Conservation (phyloP, 2,888 invertebrate genomes). For the Epistrophella euchroma region DNA sequence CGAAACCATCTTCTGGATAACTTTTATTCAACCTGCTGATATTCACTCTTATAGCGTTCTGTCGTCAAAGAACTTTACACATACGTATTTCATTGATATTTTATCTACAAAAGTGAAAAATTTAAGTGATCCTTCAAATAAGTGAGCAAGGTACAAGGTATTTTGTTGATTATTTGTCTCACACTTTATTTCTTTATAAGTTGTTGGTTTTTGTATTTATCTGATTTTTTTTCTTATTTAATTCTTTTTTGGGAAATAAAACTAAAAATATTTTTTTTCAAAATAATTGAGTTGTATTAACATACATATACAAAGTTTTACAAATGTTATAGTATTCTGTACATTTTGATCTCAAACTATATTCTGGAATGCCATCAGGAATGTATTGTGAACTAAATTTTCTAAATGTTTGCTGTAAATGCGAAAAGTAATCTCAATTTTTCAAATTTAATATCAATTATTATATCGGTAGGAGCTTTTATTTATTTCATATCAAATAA, state of each 20-base stretch:
- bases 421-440: too few relatives aligned
- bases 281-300: not conserved
- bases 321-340: not conserved
- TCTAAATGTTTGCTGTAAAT: too few relatives aligned
- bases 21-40: conserved; percentile 30
- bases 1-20: not conserved
- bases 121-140: not conserved
- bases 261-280: conserved; percentile 19
- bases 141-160: not conserved
- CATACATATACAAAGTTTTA: not conserved
- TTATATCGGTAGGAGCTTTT: too few relatives aligned
- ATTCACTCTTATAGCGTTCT: not conserved
- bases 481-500: too few relatives aligned
- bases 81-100: not conserved
- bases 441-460: too few relatives aligned
- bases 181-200: conserved; percentile 12
- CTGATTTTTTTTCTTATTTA: conserved; percentile 22
- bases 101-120: conserved; percentile 35
- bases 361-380: too few relatives aligned
- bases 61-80: conserved; percentile 6
- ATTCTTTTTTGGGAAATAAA: conserved; percentile 48
- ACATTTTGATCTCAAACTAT: not conserved
- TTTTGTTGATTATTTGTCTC: conserved; percentile 15
- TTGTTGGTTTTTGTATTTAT: conserved; percentile 53
- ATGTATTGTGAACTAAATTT: too few relatives aligned